phyloP scores from a whole-genome alignment of 2,113 vertebrate genomes.

The Eretmochelys imbricata region DNA sequence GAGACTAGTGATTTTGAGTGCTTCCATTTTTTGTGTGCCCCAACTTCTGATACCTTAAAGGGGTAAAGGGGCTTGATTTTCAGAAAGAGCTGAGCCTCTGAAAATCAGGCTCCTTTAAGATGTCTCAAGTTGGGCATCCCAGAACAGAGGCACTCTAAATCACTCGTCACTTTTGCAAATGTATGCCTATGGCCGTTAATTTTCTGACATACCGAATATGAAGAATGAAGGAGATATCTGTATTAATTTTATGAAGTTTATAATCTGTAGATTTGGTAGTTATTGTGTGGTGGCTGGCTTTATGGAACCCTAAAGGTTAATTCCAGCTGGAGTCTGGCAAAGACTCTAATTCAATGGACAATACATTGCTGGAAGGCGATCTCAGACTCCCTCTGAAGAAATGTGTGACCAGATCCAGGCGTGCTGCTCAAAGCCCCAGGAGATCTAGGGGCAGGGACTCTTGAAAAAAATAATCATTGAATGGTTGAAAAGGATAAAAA shows the following conservation, averaged over 20 bases:
- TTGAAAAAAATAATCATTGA: background rate
- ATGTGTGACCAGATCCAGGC: background rate
- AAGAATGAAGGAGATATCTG: background rate
- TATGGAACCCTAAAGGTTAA: background rate
- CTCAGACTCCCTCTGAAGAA: background rate
- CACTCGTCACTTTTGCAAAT: background rate
- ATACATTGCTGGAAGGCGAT: background rate
- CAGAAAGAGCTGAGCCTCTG: background rate
- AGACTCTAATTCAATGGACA: background rate
- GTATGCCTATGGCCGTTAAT: background rate
- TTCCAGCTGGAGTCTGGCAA: background rate
- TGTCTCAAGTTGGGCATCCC: background rate
- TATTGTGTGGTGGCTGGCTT: background rate
- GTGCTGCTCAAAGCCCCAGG: background rate
- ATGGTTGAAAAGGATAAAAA: background rate
- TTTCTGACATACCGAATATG: background rate
- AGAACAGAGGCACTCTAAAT: background rate
- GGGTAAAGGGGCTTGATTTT: background rate
- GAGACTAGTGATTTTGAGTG: background rate
- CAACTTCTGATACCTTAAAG: background rate
- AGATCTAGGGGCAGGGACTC: background rate
- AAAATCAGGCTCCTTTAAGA: background rate
- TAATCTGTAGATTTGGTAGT: background rate
- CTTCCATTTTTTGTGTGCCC: background rate
- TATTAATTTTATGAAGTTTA: background rate